Base-by-base conservation (phyloP, 2,888 invertebrate genomes). In the Adelognathus sp. region DNA sequence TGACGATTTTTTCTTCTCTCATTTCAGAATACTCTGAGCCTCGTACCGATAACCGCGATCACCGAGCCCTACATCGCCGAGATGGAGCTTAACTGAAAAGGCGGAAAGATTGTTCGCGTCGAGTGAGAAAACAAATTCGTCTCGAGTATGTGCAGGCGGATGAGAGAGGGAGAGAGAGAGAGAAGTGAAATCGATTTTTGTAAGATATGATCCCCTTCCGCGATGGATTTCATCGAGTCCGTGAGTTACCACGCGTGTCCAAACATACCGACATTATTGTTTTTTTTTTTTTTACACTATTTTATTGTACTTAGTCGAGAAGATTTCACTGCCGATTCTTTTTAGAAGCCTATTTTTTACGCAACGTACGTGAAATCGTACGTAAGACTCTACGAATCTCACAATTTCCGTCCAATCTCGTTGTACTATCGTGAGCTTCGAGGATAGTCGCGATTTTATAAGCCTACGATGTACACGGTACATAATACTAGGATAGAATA, bases 11-110 rank as follows among this genome's bases (percentile, higher is more conserved):
- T 66, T 31, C 69, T 76, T 80, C 52, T 66, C 54, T 70, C 3
- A 9, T 89, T 87, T 21, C 83, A 91, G 91, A 86, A 89, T 77
- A 91, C 89, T n/a, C 66, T 91, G 73, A 90, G 90, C 44, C 88
- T 91, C 78, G 90, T 89, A 60, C 92, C 92, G 24, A 90, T 88
- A 60, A 92, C 90, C 27, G 89, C 90, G 46, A 90, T 88, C 66
- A 92, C 86, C 52, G 90, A 90, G 84, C 88, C 90, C 3, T 91
- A 90, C 72, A 61, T 88, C 56, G 87, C 90, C 29, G 91, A 91
- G 81, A 81, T 91, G 83, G 91, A 91, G 81, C 82, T 91, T 66
- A 88, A 91, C 79, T 86, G 83, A 82, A 60, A 74, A 46, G 21
- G 44, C 3, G n/a, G 2, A 33, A 50, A 5, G 1, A 50, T 11